Evolutionary conservation across 1,140 invertebrate species (phyloP), one percentile per base, ranked within the genome.

Genomic region (Caenorhabditis latens): DNA sequence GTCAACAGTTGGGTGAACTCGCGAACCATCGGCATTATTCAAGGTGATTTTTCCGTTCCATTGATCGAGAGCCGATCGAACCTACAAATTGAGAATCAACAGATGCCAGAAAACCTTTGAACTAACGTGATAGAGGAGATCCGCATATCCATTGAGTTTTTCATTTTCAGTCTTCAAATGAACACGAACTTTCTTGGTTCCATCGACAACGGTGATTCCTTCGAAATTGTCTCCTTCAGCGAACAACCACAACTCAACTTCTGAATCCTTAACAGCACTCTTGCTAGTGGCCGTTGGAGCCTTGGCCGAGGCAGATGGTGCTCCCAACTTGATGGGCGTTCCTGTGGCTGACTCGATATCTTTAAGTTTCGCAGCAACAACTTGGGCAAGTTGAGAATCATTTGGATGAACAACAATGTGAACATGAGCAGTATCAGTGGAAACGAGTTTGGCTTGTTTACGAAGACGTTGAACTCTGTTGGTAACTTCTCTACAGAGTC

Each of bases 401-500:
- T 92, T 83, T 87, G 95, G 95, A 55, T 32, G 61, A 40, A 96
- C 94, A 46, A 94, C 93, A 91, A 96, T 97, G 92, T 95, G 97
- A 55, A 97, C 95, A 53, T 95, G 94, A 40, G 99, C 96, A 86
- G 95, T 95, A 94, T 99, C 97, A 13, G 96, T 96, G 0, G 97
- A 97, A 24, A 97, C 95, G 16, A 99, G 94, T 91, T 96, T 95
- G 2, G 96, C 97, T 93, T 94, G 89, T 21, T 99, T 99, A n/a
- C 98, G 94, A 0, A 99, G 93, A 93, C 98, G 98, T 92, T 99
- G 98, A 57, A 99, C 95, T 63, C 98, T 95, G 93, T 99, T 99
- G 43, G 98, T 97, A 11, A 99, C 95, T 94, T 99, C 98, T 86
- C 98, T 94, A 24, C 89, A 83, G 32, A 92, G 79, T 61, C 92